Percentiles rank a stretch among this genome's conserved stretches.
Conservation (phyloP, 2,113 vertebrate species). For the Charadrius vociferus region DNA sequence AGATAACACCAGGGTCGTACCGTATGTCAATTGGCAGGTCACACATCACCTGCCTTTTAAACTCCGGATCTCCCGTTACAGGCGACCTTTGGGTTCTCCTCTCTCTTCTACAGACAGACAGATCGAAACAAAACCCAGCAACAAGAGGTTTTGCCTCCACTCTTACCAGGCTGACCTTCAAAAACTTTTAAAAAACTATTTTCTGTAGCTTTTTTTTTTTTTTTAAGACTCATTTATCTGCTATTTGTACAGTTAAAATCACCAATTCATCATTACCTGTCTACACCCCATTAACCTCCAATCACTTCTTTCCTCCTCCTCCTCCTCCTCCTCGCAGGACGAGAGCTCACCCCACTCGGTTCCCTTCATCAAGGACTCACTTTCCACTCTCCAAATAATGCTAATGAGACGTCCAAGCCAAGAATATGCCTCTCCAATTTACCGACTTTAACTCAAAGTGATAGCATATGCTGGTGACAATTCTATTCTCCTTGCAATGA, state of each 20-base stretch:
- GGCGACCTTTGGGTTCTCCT: background rate
- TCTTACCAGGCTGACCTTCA: background rate
- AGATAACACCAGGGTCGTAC: background rate
- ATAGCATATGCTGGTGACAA: background rate
- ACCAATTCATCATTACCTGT: background rate
- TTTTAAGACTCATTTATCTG: background rate
- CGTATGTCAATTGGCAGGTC: background rate
- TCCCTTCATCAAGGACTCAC: background rate
- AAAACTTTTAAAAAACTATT: background rate
- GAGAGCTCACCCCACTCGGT: background rate
- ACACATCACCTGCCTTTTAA: background rate
- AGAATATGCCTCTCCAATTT: background rate
- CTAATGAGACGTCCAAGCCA: background rate
- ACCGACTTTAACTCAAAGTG: background rate
- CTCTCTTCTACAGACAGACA: background rate
- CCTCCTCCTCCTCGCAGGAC: background rate
- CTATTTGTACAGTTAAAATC: background rate
- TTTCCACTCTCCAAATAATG: background rate
- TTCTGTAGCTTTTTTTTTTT: background rate
- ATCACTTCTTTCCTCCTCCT: background rate
- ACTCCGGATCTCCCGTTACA: background rate
- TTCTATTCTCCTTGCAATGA: background rate
- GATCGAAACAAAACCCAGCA: background rate
- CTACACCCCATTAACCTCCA: background rate
- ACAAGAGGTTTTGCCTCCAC: background rate